Evolutionary conservation across 2,113 vertebrate genomes (phyloP).

Genomic region (Rhineura floridana): DNA sequence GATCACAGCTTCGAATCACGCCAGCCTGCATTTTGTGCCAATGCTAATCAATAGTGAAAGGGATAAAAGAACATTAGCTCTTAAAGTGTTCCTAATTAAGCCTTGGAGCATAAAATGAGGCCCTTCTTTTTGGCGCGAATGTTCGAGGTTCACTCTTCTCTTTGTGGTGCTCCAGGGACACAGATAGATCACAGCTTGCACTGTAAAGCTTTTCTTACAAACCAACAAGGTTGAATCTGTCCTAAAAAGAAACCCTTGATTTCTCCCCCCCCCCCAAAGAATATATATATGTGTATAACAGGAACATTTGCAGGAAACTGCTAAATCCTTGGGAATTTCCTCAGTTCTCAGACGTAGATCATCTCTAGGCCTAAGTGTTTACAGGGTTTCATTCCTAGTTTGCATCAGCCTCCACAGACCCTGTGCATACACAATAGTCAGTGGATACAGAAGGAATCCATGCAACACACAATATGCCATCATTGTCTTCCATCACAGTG

Average conservation of each 20-base stretch:
- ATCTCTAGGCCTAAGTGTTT: conserved; percentile 29
- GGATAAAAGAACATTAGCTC: neutral
- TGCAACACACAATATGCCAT: neutral
- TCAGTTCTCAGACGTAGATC: conserved; percentile 21
- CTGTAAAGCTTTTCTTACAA: neutral
- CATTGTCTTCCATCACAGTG: neutral
- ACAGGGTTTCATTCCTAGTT: conserved; percentile 1
- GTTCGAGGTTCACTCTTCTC: neutral
- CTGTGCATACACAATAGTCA: neutral
- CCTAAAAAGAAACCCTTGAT: conserved; percentile 38
- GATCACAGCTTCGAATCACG: neutral
- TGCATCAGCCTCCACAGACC: neutral
- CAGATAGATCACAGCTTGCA: neutral
- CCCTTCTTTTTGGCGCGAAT: neutral
- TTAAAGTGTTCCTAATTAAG: neutral
- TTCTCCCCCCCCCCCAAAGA: no score
- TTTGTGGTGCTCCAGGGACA: neutral
- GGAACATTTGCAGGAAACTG: neutral
- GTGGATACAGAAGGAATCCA: neutral
- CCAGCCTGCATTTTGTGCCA: neutral
- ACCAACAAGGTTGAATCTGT: neutral
- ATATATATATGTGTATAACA: neutral
- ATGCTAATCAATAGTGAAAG: neutral
- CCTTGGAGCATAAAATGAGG: neutral
- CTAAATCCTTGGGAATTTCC: conserved; percentile 46